Evolutionary conservation across 2,113 vertebrate genomes (phyloP).

Genomic region (Nymphicus hollandicus): DNA sequence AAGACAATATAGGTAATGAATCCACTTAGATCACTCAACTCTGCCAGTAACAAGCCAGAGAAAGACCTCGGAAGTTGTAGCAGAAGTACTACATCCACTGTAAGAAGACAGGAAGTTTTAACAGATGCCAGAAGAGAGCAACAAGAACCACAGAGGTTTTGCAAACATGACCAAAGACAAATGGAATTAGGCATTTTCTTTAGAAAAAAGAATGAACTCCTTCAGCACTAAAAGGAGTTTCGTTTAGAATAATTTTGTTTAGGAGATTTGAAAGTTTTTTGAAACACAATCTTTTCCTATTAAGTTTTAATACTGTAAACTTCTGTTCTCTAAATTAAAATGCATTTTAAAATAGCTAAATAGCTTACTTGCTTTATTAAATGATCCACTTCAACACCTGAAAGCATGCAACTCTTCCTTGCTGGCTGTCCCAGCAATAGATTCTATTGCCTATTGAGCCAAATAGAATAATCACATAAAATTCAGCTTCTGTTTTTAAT

Average conservation of each 20-base stretch:
- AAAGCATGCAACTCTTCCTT: not conserved
- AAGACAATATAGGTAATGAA: not conserved
- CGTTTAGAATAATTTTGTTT: not conserved
- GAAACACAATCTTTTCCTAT: not conserved
- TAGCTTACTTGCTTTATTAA: not conserved
- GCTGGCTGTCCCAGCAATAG: not conserved
- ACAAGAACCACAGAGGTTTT: not conserved
- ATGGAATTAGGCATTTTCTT: not conserved
- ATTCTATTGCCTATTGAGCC: not conserved
- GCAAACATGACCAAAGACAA: not conserved
- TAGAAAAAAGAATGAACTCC: not conserved
- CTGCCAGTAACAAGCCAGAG: not conserved
- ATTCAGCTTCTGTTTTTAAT: not conserved
- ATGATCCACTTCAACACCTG: not conserved
- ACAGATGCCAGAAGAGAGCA: not conserved
- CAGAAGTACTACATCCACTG: not conserved
- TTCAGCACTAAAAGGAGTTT: not conserved
- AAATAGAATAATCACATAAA: not conserved
- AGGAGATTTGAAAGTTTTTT: not conserved
- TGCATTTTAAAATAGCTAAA: not conserved
- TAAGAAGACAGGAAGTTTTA: not conserved
- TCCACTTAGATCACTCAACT: not conserved
- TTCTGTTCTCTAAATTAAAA: not conserved
- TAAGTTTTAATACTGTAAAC: not conserved
- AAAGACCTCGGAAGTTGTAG: not conserved